phyloP scores from a whole-genome alignment of 2,797 vertebrate species.

The Streptopelia turtur region DNA sequence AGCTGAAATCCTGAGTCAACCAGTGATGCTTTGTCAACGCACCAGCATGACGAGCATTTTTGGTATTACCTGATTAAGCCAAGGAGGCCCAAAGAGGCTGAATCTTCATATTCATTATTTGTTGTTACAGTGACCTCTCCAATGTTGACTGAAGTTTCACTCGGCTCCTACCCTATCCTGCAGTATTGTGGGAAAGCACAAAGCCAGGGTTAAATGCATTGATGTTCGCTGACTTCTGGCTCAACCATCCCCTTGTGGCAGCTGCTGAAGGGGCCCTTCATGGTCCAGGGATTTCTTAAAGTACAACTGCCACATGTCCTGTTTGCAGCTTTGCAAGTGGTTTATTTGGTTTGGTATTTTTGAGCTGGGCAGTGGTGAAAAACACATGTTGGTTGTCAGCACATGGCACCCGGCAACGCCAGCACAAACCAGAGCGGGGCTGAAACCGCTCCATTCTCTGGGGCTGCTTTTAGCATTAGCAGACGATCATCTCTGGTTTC shows the following conservation, averaged over 20 bases:
- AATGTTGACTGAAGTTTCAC: background rate
- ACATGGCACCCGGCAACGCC: background rate
- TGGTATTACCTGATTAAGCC: background rate
- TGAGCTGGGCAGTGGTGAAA: background rate
- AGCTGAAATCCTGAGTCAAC: background rate
- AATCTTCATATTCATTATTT: background rate
- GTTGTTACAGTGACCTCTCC: background rate
- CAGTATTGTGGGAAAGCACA: background rate
- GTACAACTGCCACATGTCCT: background rate
- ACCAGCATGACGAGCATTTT: background rate
- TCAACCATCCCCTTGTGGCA: background rate
- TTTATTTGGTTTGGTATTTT: background rate
- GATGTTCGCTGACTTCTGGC: background rate
- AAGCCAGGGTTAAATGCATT: background rate
- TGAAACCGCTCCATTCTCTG: background rate
- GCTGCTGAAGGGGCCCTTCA: background rate
- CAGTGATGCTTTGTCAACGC: background rate
- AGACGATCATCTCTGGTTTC: background rate
- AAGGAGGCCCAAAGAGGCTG: background rate
- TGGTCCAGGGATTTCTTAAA: background rate
- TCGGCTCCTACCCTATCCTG: background rate
- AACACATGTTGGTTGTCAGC: background rate
- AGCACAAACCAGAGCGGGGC: background rate
- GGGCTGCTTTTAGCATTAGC: background rate
- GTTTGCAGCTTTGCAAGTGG: slow-evolving; percentile 44